Conservation (phyloP, 2,888 invertebrate genomes). For the Ernsta delagoae region DNA sequence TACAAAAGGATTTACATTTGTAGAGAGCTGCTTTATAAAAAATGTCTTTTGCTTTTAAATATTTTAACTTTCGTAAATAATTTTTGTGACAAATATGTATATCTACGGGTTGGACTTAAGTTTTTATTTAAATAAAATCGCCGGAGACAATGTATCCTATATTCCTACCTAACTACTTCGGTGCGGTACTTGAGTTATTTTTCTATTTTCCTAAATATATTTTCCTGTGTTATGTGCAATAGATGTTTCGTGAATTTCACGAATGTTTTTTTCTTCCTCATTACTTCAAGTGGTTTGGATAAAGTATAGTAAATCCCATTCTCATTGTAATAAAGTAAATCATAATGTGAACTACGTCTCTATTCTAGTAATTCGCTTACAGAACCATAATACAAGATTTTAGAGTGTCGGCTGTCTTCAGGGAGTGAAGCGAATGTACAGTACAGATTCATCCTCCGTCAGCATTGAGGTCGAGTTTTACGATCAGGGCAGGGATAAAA, state of each 20-base stretch:
- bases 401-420: slow-evolving; percentile 57
- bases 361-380: slow-evolving; percentile 66
- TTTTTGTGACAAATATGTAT: neutral
- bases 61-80: neutral
- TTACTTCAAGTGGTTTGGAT: neutral
- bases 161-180: no score
- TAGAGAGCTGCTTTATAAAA: slow-evolving; percentile 7
- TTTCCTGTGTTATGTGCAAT: no score
- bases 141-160: no score
- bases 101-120: no score
- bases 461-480: slow-evolving; percentile 64
- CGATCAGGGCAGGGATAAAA: slow-evolving; percentile 54
- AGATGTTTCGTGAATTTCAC: no score
- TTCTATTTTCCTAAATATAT: no score
- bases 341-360: slow-evolving; percentile 67
- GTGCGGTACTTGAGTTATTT: no score
- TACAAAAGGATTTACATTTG: slow-evolving; percentile 5
- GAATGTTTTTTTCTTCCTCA: neutral
- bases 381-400: slow-evolving; percentile 69
- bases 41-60: neutral
- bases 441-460: slow-evolving; percentile 70
- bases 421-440: slow-evolving; percentile 61
- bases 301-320: slow-evolving; percentile 17
- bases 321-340: slow-evolving; percentile 63
- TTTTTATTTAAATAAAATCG: no score